Evolutionary conservation across 2,797 vertebrate species (phyloP), one percentile per base, ranked within the genome.

Genomic region (Eulemur coronatus): DNA sequence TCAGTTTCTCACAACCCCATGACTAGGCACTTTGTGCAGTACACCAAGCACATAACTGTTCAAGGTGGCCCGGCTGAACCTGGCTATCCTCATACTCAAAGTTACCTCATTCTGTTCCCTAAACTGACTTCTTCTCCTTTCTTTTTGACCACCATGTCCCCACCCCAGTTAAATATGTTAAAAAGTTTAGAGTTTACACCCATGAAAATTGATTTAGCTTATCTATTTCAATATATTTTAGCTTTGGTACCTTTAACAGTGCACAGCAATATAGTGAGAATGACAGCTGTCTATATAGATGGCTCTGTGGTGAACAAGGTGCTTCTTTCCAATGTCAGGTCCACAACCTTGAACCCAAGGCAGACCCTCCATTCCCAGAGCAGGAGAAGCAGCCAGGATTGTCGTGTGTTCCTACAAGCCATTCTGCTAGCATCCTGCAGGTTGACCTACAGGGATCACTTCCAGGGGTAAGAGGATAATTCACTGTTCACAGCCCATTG

Each of bases 401-500:
- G n/a, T 2, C 28, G 5, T n/a, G 20, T 17, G 0, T 7, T 88
- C 28, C 24, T 35, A 9, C 1, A 38, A 57, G n/a, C 61, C 18
- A 61, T 80, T 96, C 43, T 5, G 11, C 35, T 96, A 89, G 59
- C 8, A 4, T 87, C 24, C 48, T 90, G 24, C 24, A 91, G 57
- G 12, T 17, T 0, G 0, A 59, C 35, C 52, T 43, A 0, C 5
- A 15, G 46, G 84, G 65, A 94, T 84, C 38, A 4, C 33, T 79
- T 94, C 17, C 30, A 90, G 43, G 38, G 26, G 1, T 35, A 55
- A 95, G 33, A 84, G 43, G 33, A 90, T 38, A 55, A 94, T 75
- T 94, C 35, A 79, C 4, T 20, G n/a, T 73, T 88, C 97, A 95
- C 38, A 63, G 67, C 10, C 24, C 76, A 92, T 76, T 89, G 86